Base-by-base conservation (phyloP, 2,888 invertebrate genomes). In the Carterocephalus palaemon region DNA sequence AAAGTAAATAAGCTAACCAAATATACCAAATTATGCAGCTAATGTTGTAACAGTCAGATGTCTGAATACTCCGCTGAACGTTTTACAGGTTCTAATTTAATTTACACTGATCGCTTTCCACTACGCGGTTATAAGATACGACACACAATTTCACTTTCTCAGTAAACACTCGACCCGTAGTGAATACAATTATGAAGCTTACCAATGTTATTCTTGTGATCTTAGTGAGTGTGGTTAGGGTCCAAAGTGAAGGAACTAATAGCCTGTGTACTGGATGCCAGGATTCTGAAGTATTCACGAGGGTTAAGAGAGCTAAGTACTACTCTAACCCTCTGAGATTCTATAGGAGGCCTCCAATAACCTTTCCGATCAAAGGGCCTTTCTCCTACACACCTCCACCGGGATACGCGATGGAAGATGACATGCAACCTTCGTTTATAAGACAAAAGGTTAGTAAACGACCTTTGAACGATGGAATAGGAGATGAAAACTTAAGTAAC, bases 361-460 rank as follows among this genome's bases (percentile, higher is more conserved):
- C 47, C 1, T 57, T 62, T 22, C 66, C 70, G 0, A 55, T 60
- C 4, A 70, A 62, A 49, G 75, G 76, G 4, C 52, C 60, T 0
- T 75, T 68, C 43, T 80, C 81, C 0, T 70, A 78, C 50, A 79
- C 80, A 0, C 81, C 83, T 17, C 81, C 82, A 1, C 80, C 81
- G 0, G 63, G 60, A 19, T 68, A 70, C 45, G 62, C 57, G 48
- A 50, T 54, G 39, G 60, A 63, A 3, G 60, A 71, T n/a, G 62
- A 70, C 12, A 38, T 40, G 1, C 56, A 56, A 2, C 56, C 56
- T 28, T 57, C 64, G 7, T 54, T 40, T 39, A 53, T 50, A 39
- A 65, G 64, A 58, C 65, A 65, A 2, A 82, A 76, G 75, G 76
- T 77, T 68, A 76, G 73, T 72, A 78, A 67, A 62, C 57, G 60